Evolutionary conservation across 2,113 vertebrate genomes (phyloP).

Genomic region (Nettapus auritus): DNA sequence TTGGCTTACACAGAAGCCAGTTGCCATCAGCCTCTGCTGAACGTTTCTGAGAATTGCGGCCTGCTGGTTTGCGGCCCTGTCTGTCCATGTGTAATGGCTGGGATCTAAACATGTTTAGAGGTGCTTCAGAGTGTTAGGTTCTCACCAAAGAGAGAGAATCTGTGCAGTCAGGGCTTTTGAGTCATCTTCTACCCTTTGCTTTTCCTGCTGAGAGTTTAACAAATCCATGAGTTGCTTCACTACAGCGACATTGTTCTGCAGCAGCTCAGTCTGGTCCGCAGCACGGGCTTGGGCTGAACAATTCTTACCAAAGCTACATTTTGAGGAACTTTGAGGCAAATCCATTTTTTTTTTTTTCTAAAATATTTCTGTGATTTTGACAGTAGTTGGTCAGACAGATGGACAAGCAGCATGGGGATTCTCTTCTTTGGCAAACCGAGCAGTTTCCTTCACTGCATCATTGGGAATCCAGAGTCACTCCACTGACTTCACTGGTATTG

Average conservation of each 20-base stretch:
- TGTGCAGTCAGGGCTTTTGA: not conserved
- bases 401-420: not conserved
- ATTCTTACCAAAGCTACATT: not conserved
- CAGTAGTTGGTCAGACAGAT: not conserved
- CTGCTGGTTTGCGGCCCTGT: not conserved
- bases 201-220: not conserved
- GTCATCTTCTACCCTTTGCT: not conserved
- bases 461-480: not conserved
- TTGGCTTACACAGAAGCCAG: not conserved
- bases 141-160: not conserved
- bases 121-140: not conserved
- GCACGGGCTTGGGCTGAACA: not conserved
- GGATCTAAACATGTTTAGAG: slow-evolving; percentile 5
- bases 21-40: not conserved
- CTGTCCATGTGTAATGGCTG: not conserved
- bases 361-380: not conserved
- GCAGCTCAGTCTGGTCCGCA: not conserved
- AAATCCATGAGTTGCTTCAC: not conserved
- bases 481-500: not conserved
- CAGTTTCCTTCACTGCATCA: not conserved
- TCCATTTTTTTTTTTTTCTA: not conserved
- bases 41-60: not conserved
- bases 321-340: not conserved
- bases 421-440: not conserved
- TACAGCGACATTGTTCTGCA: not conserved